Evolutionary conservation across 2,888 invertebrate species (phyloP).

Genomic region (Trissoscelio sp.): DNA sequence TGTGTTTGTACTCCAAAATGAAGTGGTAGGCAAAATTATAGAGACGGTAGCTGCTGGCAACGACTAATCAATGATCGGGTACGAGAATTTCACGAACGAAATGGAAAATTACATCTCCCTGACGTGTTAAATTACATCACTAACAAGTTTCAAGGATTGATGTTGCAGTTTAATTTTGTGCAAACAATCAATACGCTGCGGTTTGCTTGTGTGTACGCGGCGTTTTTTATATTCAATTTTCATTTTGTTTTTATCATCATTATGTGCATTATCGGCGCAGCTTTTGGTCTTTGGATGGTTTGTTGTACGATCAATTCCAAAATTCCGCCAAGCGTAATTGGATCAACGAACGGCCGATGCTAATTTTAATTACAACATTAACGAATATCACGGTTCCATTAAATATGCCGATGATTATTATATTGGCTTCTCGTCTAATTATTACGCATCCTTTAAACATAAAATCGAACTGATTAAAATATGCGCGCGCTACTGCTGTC

Average conservation of each 20-base stretch:
- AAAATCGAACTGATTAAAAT: slow-evolving; percentile 19
- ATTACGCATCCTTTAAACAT: slow-evolving; percentile 20
- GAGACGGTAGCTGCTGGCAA: slow-evolving; percentile 21
- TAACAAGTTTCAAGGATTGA: slow-evolving; percentile 60
- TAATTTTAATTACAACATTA: slow-evolving; percentile 29
- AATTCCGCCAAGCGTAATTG: not conserved
- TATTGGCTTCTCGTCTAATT: slow-evolving; percentile 32
- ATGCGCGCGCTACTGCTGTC: not conserved
- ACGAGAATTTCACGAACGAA: slow-evolving; percentile 49
- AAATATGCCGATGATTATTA: slow-evolving; percentile 23
- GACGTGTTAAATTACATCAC: slow-evolving; percentile 58
- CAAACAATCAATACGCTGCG: slow-evolving; percentile 39
- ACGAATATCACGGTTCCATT: slow-evolving; percentile 6
- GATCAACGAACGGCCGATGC: slow-evolving; percentile 7
- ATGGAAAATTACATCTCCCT: slow-evolving; percentile 56
- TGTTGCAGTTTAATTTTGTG: slow-evolving; percentile 39
- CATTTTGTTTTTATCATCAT: not conserved
- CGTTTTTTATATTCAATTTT: not conserved
- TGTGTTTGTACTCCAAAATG: slow-evolving; percentile 17
- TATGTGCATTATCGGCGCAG: not conserved
- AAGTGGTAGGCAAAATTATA: slow-evolving; percentile 25
- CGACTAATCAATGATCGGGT: slow-evolving; percentile 50
- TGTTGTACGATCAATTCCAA: not conserved
- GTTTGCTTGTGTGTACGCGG: not conserved
- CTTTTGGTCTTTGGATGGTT: not conserved